phyloP scores from a whole-genome alignment of 2,113 vertebrate genomes.

The Gopherus evgoodei region DNA sequence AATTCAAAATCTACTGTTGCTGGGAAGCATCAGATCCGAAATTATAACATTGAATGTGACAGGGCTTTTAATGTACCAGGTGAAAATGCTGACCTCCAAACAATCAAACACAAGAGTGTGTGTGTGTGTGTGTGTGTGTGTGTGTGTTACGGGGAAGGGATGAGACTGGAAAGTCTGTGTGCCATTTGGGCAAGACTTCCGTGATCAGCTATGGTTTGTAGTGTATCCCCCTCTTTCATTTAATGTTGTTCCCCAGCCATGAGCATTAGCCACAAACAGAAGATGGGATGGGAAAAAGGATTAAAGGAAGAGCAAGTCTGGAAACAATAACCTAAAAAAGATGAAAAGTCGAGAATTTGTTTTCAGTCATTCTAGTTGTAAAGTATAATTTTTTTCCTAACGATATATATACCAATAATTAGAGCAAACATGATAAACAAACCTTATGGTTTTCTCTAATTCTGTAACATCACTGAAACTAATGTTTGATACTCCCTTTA shows the following conservation, averaged over 20 bases:
- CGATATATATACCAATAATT: not conserved
- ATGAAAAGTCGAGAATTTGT: not conserved
- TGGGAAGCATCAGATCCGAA: conserved; percentile 43
- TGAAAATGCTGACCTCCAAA: not conserved
- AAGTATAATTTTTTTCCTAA: conserved; percentile 6
- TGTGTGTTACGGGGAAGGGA: not conserved
- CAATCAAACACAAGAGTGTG: not conserved
- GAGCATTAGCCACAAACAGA: not conserved
- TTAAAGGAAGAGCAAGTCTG: not conserved
- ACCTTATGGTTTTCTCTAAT: not conserved
- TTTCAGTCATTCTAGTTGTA: not conserved
- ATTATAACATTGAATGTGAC: conserved; percentile 9
- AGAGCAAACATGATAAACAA: not conserved
- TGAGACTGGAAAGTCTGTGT: not conserved
- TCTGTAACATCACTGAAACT: not conserved
- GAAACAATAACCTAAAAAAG: not conserved
- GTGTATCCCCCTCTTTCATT: not conserved
- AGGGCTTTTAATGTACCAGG: not conserved
- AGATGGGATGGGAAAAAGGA: not conserved
- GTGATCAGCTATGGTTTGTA: not conserved
- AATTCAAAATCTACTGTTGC: not conserved
- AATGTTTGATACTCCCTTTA: not conserved
- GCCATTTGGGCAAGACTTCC: not conserved
- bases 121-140: too few species aligned
- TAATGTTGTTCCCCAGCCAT: not conserved